These are phyloP conservation scores for Porites evermanni DNA, from an alignment of 92 coral and sea anemone genomes.

Conservation along the genomic window DNA sequence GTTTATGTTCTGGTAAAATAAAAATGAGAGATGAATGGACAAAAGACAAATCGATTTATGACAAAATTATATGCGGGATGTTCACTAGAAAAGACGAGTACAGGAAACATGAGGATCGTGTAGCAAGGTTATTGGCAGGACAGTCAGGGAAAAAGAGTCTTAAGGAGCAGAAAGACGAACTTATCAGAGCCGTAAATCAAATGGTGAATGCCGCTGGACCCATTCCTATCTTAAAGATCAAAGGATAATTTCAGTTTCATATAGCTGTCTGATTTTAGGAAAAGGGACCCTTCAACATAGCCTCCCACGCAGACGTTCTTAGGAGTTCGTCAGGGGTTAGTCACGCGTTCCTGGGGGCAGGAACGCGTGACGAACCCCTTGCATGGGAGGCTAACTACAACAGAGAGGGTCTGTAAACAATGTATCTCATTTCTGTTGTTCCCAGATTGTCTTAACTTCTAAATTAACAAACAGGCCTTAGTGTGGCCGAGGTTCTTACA, in stretches of 20 bases:
- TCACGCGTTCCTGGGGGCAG: too few relatives aligned
- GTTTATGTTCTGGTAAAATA: constrained; percentile 85
- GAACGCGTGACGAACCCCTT: too few relatives aligned
- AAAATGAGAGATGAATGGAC: constrained; percentile 68
- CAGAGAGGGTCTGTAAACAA: too few relatives aligned
- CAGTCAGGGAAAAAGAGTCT: constrained; percentile 68
- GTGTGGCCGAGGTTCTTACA: too few relatives aligned
- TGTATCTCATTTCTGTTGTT: too few relatives aligned
- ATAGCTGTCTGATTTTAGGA: too few relatives aligned
- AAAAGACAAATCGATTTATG: constrained; percentile 62
- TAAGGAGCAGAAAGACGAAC: constrained; percentile 85
- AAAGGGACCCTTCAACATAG: too few relatives aligned
- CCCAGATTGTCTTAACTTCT: too few relatives aligned
- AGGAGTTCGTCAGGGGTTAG: too few relatives aligned
- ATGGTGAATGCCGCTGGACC: constrained; percentile 95
- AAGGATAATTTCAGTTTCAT: constrained; percentile 22
- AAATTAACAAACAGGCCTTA: too few relatives aligned
- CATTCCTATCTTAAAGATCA: constrained; percentile 73
- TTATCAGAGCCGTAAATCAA: constrained; percentile 82
- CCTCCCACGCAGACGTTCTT: too few relatives aligned
- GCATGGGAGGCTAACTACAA: too few relatives aligned
- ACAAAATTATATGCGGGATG: constrained; percentile 92
- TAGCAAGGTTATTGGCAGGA: constrained; percentile 79
- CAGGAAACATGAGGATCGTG: constrained; percentile 80
- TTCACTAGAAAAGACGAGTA: constrained; percentile 83